Evolutionary conservation across 64 coral and sea anemone genomes (phyloP), one percentile per base, ranked within the genome.

Genomic region (Anthopleura sola): DNA sequence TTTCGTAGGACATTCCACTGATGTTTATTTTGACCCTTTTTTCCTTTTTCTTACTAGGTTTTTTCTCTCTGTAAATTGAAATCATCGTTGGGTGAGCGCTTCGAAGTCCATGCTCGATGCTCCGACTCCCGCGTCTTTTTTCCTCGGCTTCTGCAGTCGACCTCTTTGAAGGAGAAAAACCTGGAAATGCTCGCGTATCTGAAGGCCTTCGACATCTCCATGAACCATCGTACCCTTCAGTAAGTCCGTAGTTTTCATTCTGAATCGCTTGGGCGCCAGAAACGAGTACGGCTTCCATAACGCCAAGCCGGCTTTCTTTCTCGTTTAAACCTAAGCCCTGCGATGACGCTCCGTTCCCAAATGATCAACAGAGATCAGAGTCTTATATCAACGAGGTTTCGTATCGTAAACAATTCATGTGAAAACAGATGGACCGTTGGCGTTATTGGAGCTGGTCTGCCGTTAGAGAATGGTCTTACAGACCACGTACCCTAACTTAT

Each of bases 1-100:
- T 91, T 64, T 91, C 89, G 51, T 80, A 91, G 24, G 83, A 80
- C 89, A 91, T 91, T 46, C 89, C 89, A 86, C 89, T 91, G 31
- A 91, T 82, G 48, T 91, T 91, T 20, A 91, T 91, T 74, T 86
- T 91, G 14, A 91, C 84, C 19, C 89, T n/a, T 14, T 80, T 85
- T 86, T 85, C 77, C 36, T 85, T 78, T 90, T 83, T 75, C 75
- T 86, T 91, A 3, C 39, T 47, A 20, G 89, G 48, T 80, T 91
- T 86, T 44, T 56, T 58, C 14, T 85, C 88, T 39, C 46, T 53
- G 23, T 57, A 49, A 47, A 91, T 80, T 57, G 50, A 86, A 69
- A 86, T 91, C 21, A 82, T 82, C 3, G 88, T 81, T 15, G 84
- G 89, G 56, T 81, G 75, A 46, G 89, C 89, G 56, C 89, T 91